Conservation (phyloP, 1,140 invertebrate species). For the Drosophila pallidifrons region DNA sequence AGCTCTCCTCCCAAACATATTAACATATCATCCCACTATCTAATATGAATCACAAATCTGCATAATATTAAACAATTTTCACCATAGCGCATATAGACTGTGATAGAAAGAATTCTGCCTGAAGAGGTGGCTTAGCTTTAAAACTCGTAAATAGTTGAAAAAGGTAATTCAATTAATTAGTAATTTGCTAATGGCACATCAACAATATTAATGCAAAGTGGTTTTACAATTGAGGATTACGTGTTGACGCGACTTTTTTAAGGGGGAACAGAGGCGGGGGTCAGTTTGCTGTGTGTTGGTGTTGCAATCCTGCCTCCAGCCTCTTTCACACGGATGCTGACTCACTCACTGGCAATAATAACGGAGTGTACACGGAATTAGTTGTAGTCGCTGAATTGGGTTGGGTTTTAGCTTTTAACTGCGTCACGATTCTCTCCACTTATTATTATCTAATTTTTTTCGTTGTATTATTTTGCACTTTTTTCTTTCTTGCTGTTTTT, state of each 20-base stretch:
- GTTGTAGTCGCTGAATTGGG: conserved; percentile 13
- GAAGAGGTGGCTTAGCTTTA: neutral
- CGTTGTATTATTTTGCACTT: conserved; percentile 24
- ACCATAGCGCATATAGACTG: neutral
- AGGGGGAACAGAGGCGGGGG: no score
- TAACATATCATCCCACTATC: no score
- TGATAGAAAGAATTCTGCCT: neutral
- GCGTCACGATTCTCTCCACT: conserved; percentile 54
- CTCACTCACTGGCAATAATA: conserved; percentile 32
- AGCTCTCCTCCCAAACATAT: no score
- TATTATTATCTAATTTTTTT: conserved; percentile 34
- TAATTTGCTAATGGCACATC: conserved; percentile 13
- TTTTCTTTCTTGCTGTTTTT: conserved; percentile 32
- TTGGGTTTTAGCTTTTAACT: conserved; percentile 44
- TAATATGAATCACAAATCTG: neutral
- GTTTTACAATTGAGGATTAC: conserved; percentile 21
- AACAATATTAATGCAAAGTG: conserved; percentile 34
- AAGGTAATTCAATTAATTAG: conserved; percentile 13
- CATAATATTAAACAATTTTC: neutral
- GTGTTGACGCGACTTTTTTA: conserved; percentile 2
- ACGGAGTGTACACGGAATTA: conserved; percentile 16
- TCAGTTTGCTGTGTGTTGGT: neutral
- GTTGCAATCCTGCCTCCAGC: neutral
- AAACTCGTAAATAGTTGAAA: conserved; percentile 1
- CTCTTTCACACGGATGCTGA: conserved; percentile 7